Evolutionary conservation across 2,797 vertebrate genomes (phyloP), one percentile per base, ranked within the genome.

Genomic region (Ibycter americanus): DNA sequence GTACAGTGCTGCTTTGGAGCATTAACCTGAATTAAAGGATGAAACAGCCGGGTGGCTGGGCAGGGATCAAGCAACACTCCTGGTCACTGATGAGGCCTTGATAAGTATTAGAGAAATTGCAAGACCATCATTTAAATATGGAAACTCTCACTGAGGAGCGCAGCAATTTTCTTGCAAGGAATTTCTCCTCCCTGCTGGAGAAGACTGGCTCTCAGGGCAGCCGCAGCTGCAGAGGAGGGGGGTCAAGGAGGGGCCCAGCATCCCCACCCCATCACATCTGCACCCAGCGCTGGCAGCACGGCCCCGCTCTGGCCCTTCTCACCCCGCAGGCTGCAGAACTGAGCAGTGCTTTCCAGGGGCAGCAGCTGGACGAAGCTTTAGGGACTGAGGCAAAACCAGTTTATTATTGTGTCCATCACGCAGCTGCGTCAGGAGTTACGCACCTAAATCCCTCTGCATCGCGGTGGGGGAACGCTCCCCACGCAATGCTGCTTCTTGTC

Each of bases 11-110:
- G 90, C 90, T 89, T 87, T 32, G 63, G 52, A 87, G 93, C 92
- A 96, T 96, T 96, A 95, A 87, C 88, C 92, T 87, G 87, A 95
- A 95, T 96, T 96, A 93, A 87, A 87, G 93, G 96, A 96, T 96
- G 96, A 94, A 89, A 73, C 0, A 2, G 42, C 83, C 46, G 38
- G 47, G 67, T 0, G 29, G 72, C 73, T 87, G 87, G 67, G 66
- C 58, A 62, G 67, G 77, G 83, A 93, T 91, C 83, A 88, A 63
- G 90, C 2, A 1, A 65, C 38, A 68, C 38, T 59, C 46, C 83
- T 29, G 34, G 38, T 63, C 46, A 9, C 71, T 76, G 54, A 71
- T 19, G 63, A 71, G 51, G 58, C 46, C 73, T 63, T 27, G 55
- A 9, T 51, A 38, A 85, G 47, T 31, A 51, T 70, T 73, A 83